These are phyloP conservation scores for Drosophila neutralis DNA, from an alignment of 2,888 invertebrate genomes.

Conservation along the genomic window DNA sequence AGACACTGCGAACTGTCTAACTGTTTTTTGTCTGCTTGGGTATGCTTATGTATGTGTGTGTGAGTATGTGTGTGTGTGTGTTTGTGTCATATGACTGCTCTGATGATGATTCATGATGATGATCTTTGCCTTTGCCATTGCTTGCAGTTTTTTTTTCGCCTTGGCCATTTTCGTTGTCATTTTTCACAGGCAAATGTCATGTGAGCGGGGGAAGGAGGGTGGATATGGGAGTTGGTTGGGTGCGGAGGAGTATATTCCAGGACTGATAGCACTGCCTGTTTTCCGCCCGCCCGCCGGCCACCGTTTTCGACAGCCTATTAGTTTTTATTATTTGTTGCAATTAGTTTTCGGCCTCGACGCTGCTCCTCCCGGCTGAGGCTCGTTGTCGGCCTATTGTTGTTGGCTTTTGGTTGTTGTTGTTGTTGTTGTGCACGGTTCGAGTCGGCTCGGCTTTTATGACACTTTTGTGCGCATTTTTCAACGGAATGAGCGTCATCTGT, in stretches of 20 bases:
- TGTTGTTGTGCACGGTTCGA: background rate
- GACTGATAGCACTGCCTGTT: slow-evolving; percentile 20
- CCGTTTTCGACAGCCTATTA: slow-evolving; percentile 80
- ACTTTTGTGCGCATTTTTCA: slow-evolving; percentile 77
- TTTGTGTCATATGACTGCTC: slow-evolving; percentile 49
- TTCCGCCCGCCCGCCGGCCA: slow-evolving; percentile 30
- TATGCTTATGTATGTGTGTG: slow-evolving; percentile 22
- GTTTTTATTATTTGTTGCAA: slow-evolving; percentile 81
- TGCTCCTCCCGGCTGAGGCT: slow-evolving; percentile 8
- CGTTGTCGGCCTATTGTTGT: slow-evolving; percentile 8
- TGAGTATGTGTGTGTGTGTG: slow-evolving; percentile 26
- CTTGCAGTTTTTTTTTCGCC: slow-evolving; percentile 63
- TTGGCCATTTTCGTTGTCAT: slow-evolving; percentile 70
- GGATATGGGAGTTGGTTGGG: background rate
- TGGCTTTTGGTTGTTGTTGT: slow-evolving; percentile 1
- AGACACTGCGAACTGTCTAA: slow-evolving; percentile 60
- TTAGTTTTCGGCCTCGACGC: slow-evolving; percentile 68
- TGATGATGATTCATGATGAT: slow-evolving; percentile 79
- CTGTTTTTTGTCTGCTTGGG: slow-evolving; percentile 46
- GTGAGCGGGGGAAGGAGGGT: background rate
- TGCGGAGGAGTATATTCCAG: slow-evolving; percentile 2
- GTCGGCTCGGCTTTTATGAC: slow-evolving; percentile 66
- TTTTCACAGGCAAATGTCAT: slow-evolving; percentile 65
- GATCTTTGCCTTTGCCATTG: slow-evolving; percentile 67
- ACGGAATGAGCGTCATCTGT: slow-evolving; percentile 78